phyloP scores from a whole-genome alignment of 1,140 invertebrate species.

The Tachypleus tridentatus region DNA sequence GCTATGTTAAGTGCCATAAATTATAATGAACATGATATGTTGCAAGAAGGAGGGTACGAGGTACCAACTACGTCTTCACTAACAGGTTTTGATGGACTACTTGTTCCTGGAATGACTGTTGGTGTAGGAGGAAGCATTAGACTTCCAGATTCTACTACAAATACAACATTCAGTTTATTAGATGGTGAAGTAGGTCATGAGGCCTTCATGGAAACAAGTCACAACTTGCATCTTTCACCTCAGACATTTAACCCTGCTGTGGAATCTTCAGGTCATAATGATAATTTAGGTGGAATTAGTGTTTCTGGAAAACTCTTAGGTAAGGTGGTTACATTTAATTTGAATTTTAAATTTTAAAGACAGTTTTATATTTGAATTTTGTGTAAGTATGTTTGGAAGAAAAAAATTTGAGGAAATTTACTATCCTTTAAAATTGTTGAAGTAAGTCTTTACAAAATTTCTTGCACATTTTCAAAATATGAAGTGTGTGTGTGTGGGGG shows the following conservation, averaged over 20 bases:
- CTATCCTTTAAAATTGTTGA: too few relatives aligned
- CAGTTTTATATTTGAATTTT: too few relatives aligned
- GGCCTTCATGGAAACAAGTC: conserved; percentile 23
- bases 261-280: conserved; percentile 37
- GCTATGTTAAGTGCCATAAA: conserved; percentile 37
- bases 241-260: conserved; percentile 52
- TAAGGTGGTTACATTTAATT: too few relatives aligned
- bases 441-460: too few relatives aligned
- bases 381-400: too few relatives aligned
- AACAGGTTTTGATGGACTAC: conserved; percentile 30
- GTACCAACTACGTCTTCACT: conserved; percentile 26
- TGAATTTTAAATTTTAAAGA: too few relatives aligned
- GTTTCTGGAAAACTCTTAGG: too few relatives aligned
- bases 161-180: conserved; percentile 36
- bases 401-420: too few relatives aligned
- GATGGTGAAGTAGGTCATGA: conserved; percentile 54
- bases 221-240: conserved; percentile 49
- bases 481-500: too few relatives aligned
- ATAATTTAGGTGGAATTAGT: too few relatives aligned
- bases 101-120: conserved; percentile 20
- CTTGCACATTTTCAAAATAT: too few relatives aligned
- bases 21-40: conserved; percentile 33
- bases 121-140: neutral
- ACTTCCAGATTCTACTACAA: conserved; percentile 38
- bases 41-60: conserved; percentile 34